Evolutionary conservation across 1,140 invertebrate genomes (phyloP), one percentile per base, ranked within the genome.

Genomic region (Melitaea cinxia): DNA sequence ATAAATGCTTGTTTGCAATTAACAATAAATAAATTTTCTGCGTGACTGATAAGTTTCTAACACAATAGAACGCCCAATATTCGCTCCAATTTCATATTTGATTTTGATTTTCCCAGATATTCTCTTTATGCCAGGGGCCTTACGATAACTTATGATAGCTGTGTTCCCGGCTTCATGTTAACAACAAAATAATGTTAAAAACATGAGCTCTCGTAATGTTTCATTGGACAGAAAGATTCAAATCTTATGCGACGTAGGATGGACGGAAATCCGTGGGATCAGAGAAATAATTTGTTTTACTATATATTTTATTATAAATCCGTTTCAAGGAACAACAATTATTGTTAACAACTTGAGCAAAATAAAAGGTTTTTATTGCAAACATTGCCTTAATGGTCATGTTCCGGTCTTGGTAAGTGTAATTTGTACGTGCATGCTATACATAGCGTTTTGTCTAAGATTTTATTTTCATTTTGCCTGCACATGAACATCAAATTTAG

Each of bases 301-400:
- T 9, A 17, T 42, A 42, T 9, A 42, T 42, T 42, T 17, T 17
- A 15, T 15, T 42, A 19, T 5, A 42, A 42, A 42, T 10, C 7
- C 37, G 17, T 42, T 42, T 42, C 14, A 42, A 15, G 37, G 17
- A 42, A n/a, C 14, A 42, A 42, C 37, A 17, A 42, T 19, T 42
- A 42, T 42, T 42, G 37, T 42, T 42, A 42, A 17, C 15, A 42
- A 17, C 37, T 42, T 42, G 17, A 42, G 37, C 37, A 15, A 17
- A 42, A 42, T 42, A 42, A 42, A 42, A 42, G 14, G 37, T 42
- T 42, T 17, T 42, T 6, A 17, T 17, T 15, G 15, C 37, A 17
- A 42, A 42, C 37, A 42, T 42, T 42, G 15, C n/a, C 37, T n/a
- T 42, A 42, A 42, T 15, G 37, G 17, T 17, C 17, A 14, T 19